Evolutionary conservation across 2,888 invertebrate species (phyloP), one percentile per base, ranked within the genome.

Genomic region (Andrena praecox): DNA sequence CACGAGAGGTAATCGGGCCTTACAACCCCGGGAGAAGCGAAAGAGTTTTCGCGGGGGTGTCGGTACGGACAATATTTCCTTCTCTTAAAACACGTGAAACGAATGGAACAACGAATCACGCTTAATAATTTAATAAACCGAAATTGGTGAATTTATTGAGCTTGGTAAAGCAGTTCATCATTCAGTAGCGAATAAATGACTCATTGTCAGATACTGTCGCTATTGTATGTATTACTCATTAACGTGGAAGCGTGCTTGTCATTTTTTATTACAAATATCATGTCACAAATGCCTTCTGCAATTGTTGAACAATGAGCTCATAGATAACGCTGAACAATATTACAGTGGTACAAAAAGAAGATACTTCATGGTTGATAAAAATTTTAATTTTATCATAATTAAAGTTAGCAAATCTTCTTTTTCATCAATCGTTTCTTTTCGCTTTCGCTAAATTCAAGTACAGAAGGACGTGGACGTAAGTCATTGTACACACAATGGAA

Each of bases 121-220:
- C 42, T 70, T 54, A 56, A 31, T 69, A 48, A 63, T 63, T 29
- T 54, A 69, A 63, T 50, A 31, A 69, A 52, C 16, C 27, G 16
- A 50, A 62, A 52, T 62, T 63, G 2, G 8, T 31, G 29, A n/a
- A 20, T 16, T 2, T 16, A 31, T 10, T 20, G 20, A 20, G 8
- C 6, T 16, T 35, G 8, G 48, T 12, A 31, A 64, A 29, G 48
- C 56, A 24, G 20, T 48, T 70, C 64, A 48, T 70, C 70, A 70
- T 64, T 7, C 24, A 12, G 7, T 70, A 48, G 50, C 50, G 33
- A 60, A 20, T n/a, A 24, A 35, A n/a, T 63, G 29, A 59, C 42
- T 54, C 64, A 52, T 42, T 42, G 42, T 12, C 12, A 12, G 42
- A 33, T 16, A 29, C 8, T 24, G 4, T 10, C 27, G 5, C 59